A percentile compares a stretch with the other conserved stretches of the same genome.
These are phyloP conservation scores for Scaptomyza graminum DNA, from an alignment of 1,140 invertebrate genomes.

Conservation along the genomic window DNA sequence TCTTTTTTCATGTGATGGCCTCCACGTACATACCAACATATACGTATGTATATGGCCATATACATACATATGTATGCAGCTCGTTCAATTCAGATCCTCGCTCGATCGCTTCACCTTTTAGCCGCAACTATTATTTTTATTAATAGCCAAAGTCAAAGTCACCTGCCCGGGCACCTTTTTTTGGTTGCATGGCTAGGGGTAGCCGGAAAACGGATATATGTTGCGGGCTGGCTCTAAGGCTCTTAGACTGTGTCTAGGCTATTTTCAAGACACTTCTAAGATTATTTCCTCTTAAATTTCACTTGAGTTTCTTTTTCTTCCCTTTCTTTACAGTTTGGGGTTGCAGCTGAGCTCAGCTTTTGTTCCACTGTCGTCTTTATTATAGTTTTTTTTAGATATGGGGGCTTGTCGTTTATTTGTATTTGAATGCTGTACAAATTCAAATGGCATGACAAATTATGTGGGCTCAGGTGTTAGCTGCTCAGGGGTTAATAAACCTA, in stretches of 20 bases:
- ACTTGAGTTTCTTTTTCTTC: slow-evolving; percentile 34
- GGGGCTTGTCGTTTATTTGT: slow-evolving; percentile 64
- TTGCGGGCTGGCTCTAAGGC: slow-evolving; percentile 52
- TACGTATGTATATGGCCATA: neutral
- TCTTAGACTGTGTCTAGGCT: slow-evolving; percentile 8
- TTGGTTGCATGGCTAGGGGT: slow-evolving; percentile 49
- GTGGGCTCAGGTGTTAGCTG: slow-evolving; percentile 78
- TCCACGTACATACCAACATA: slow-evolving; percentile 25
- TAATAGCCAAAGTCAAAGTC: slow-evolving; percentile 82
- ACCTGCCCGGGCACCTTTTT: slow-evolving; percentile 61
- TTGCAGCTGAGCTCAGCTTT: slow-evolving; percentile 68
- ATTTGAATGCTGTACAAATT: slow-evolving; percentile 69
- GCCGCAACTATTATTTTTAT: slow-evolving; percentile 81
- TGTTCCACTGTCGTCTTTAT: slow-evolving; percentile 24
- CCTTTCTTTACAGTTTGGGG: slow-evolving; percentile 52
- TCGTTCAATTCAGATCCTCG: slow-evolving; percentile 24
- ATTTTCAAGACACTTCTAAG: slow-evolving; percentile 56
- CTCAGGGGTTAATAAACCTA: slow-evolving; percentile 77
- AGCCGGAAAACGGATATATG: slow-evolving; percentile 75
- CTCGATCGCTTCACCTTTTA: slow-evolving; percentile 68
- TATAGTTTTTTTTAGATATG: slow-evolving; percentile 37
- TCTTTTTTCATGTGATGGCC: slow-evolving; percentile 73
- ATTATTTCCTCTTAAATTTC: slow-evolving; percentile 63
- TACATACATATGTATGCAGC: neutral
- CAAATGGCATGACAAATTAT: slow-evolving; percentile 80